Evolutionary conservation across 1,140 invertebrate species (phyloP).

Genomic region (Nasonia giraulti): DNA sequence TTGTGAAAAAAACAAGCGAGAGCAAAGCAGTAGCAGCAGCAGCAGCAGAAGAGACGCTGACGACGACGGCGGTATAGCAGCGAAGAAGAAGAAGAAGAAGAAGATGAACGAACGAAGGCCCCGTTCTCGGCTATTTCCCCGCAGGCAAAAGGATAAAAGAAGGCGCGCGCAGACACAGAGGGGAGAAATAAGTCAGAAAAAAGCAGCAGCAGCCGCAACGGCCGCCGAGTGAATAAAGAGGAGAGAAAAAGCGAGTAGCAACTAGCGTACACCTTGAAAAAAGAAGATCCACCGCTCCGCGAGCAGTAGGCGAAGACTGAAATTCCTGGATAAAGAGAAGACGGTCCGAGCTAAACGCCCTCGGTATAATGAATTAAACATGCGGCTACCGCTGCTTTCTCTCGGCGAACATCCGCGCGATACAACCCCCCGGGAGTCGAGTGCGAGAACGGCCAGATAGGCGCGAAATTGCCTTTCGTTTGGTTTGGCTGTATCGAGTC

Average conservation of each 20-base stretch:
- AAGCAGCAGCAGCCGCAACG: neutral
- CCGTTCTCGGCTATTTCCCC: conserved; percentile 18
- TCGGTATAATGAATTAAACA: conserved; percentile 62
- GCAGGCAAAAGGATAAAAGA: conserved; percentile 8
- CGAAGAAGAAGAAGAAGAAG: neutral
- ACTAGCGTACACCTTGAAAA: conserved; percentile 19
- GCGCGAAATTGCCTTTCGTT: conserved; percentile 57
- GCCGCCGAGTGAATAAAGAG: neutral
- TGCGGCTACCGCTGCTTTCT: conserved; percentile 50
- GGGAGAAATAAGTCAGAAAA: neutral
- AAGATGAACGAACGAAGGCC: neutral
- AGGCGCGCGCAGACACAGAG: conserved; percentile 8
- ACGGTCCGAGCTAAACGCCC: conserved; percentile 50
- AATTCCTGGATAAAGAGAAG: conserved; percentile 41
- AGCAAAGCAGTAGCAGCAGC: neutral
- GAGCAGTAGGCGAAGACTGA: conserved; percentile 37
- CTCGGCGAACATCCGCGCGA: neutral
- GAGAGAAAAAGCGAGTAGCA: conserved; percentile 5
- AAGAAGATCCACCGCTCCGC: conserved; percentile 47
- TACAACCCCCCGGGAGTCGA: conserved; percentile 18
- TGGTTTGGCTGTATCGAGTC: neutral
- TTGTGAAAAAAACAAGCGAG: conserved; percentile 24
- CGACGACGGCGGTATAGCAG: no score
- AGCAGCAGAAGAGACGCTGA: no score
- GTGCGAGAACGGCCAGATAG: conserved; percentile 35